These are phyloP conservation scores for Emydoidea blandingii DNA, from an alignment of 2,797 vertebrate genomes.

Conservation along the genomic window DNA sequence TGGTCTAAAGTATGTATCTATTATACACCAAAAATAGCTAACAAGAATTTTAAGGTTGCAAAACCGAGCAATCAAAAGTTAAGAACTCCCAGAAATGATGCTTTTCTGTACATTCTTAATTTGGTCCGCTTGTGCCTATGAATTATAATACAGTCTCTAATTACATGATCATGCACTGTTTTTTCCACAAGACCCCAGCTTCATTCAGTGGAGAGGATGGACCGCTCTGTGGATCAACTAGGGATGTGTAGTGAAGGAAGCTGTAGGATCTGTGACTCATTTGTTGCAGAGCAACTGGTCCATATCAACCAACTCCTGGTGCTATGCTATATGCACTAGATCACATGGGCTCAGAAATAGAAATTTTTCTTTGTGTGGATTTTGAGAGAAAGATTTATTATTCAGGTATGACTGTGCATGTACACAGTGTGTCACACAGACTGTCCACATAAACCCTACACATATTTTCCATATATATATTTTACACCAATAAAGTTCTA, in stretches of 20 bases:
- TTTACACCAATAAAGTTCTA: background rate
- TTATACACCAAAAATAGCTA: no score
- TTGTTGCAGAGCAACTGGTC: background rate
- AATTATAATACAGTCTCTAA: background rate
- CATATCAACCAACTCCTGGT: background rate
- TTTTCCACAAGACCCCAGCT: background rate
- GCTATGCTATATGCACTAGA: background rate
- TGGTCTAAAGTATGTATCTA: no score
- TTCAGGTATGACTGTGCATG: accelerated
- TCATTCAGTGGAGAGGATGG: background rate
- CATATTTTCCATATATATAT: background rate
- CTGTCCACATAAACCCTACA: slow-evolving; percentile 26
- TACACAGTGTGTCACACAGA: background rate
- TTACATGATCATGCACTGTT: background rate
- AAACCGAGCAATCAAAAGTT: background rate
- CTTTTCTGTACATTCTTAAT: background rate
- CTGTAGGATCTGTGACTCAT: background rate
- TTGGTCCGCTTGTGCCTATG: background rate
- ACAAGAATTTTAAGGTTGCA: no score
- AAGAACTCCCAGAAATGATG: background rate
- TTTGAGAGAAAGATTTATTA: slow-evolving; percentile 7
- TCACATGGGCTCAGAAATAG: background rate
- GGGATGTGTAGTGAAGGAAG: background rate
- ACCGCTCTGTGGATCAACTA: background rate
- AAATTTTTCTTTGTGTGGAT: background rate